Evolutionary conservation across 2,797 vertebrate species (phyloP), one percentile per base, ranked within the genome.

Genomic region (Pelochelys cantorii): DNA sequence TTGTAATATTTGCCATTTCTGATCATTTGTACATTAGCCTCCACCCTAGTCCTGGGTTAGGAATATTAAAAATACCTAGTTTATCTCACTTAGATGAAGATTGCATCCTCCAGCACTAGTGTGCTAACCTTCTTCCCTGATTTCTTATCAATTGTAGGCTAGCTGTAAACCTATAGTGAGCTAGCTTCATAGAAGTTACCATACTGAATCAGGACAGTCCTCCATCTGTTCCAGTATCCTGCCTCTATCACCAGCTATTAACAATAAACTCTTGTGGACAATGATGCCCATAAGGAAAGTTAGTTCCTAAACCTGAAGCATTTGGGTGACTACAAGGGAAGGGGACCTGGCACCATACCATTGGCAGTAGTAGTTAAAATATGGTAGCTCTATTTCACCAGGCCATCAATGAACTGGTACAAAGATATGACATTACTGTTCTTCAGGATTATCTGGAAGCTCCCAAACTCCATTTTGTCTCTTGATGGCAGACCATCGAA

Each of bases 401-500:
- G 57, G 5, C 57, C 57, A 9, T 60, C 57, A 71, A 71, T 14
- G 60, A 90, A 20, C 48, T 87, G 80, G 59, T 65, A 7, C 87
- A n/a, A n/a, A 55, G 52, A n/a, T 8, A 7, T 15, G 54, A 15
- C 7, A 10, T 37, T 56, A 15, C 23, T 23, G 57, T 87, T 93
- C 80, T 90, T 95, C 48, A 81, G 60, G 9, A 20, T 78, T 42
- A 23, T 48, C 7, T 15, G 6, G 56, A 5, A 60, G 95, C 78
- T 56, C 83, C 81, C 89, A 31, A 31, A 7, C 3, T 57, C 91
- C n/a, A 56, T 82, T 88, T 62, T 86, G 57, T 78, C 77, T 89
- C 87, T 84, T 15, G 42, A 56, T 56, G 55, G n/a, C 0, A 93
- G 79, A 68, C 22, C 55, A 85, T 52, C 84, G 86, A 94, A 97